phyloP scores from a whole-genome alignment of 2,113 vertebrate genomes.

The Paradoxurus hermaphroditus region DNA sequence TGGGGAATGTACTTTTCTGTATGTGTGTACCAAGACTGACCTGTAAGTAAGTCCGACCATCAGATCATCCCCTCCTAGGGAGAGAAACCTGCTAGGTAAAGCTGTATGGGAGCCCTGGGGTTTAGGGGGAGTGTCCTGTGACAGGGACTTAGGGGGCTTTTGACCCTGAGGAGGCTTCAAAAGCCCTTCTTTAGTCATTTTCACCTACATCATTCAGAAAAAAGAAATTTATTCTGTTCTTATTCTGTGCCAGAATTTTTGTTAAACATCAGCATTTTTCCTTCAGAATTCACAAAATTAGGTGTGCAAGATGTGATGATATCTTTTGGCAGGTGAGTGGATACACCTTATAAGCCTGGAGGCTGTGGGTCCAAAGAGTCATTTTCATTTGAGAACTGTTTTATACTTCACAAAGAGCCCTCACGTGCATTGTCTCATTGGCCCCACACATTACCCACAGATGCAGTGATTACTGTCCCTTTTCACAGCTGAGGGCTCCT shows the following conservation, averaged over 20 bases:
- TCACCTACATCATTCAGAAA: not conserved
- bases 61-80: not conserved
- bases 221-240: not conserved
- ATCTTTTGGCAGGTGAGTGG: not conserved
- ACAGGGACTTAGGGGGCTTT: not conserved
- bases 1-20: not conserved
- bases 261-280: not conserved
- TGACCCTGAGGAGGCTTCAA: not conserved
- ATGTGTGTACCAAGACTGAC: not conserved
- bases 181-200: not conserved
- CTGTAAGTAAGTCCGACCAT: not conserved
- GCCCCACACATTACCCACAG: not conserved
- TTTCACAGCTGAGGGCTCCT: not conserved
- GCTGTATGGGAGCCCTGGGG: not conserved
- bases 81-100: not conserved
- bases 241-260: not conserved
- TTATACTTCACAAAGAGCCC: not conserved
- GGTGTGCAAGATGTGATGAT: not conserved
- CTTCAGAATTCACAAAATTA: slow-evolving; percentile 1
- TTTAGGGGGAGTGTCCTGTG: not conserved
- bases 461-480: not conserved
- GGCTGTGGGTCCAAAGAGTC: not conserved
- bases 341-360: not conserved
- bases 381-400: not conserved
- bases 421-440: not conserved